These are phyloP conservation scores for Rhea pennata DNA, from an alignment of 2,113 vertebrate species.

Conservation along the genomic window DNA sequence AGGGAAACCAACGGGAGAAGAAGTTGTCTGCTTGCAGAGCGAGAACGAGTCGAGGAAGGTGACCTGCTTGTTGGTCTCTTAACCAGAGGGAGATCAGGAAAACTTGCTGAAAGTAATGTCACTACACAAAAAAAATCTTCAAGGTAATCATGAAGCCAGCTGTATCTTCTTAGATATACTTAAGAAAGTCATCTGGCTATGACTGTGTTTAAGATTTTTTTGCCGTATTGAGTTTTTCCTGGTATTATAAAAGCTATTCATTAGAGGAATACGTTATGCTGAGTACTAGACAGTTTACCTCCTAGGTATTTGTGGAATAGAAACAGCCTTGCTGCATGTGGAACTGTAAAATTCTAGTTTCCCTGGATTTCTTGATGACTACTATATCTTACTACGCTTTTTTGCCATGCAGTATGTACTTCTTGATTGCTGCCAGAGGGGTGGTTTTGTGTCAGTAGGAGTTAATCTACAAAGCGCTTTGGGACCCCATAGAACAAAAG, in stretches of 20 bases:
- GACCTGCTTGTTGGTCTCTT: neutral
- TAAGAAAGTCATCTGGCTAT: neutral
- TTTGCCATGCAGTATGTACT: fast-evolving
- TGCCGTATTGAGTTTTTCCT: neutral
- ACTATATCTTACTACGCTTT: neutral
- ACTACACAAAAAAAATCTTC: neutral
- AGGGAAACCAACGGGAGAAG: neutral
- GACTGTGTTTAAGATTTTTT: neutral
- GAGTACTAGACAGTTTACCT: neutral
- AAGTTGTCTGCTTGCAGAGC: neutral
- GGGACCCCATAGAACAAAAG: neutral
- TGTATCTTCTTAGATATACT: neutral
- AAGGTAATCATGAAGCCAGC: neutral
- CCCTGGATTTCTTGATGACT: neutral
- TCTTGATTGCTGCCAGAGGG: neutral
- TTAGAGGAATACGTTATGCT: neutral
- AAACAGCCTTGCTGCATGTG: neutral
- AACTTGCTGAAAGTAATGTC: neutral
- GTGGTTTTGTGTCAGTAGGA: neutral
- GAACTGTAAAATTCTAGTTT: neutral
- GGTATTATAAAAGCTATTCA: neutral
- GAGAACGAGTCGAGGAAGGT: neutral
- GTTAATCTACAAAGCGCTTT: neutral
- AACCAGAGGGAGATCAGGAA: neutral
- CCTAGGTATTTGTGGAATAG: neutral